Percentiles rank a stretch among this genome's conserved stretches.
Evolutionary conservation across 2,113 vertebrate species (phyloP).

Genomic region (Myodes glareolus): DNA sequence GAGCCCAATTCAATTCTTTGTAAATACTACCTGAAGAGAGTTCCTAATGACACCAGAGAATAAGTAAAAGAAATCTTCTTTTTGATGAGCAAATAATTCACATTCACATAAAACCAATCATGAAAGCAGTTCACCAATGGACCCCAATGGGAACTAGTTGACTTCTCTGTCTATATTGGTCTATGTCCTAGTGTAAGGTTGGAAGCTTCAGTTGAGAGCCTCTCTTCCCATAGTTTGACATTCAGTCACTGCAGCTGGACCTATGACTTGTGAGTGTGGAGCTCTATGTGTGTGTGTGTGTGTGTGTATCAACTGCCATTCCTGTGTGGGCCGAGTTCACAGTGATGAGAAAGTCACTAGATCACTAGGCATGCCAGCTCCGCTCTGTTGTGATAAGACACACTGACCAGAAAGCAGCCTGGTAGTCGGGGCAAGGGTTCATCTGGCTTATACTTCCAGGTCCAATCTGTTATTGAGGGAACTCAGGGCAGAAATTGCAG

Average conservation of each 20-base stretch:
- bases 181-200: neutral
- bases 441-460: neutral
- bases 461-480: neutral
- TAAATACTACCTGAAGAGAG: neutral
- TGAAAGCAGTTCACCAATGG: neutral
- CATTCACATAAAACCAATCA: neutral
- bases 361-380: too few relatives aligned
- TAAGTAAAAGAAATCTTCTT: neutral
- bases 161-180: neutral
- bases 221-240: neutral
- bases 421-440: neutral
- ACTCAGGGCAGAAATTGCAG: neutral
- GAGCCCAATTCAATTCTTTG: neutral
- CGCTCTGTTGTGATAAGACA: neutral
- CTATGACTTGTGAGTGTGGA: neutral
- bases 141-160: neutral
- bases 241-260: neutral
- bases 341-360: neutral
- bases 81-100: conserved; percentile 16
- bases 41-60: neutral
- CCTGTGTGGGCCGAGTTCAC: neutral
- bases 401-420: neutral
- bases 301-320: neutral
- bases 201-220: conserved; percentile 9
- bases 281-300: neutral